A percentile compares a stretch with the other conserved stretches of the same genome.
Conservation (phyloP, 2,888 invertebrate genomes). For the Metalampra italica region DNA sequence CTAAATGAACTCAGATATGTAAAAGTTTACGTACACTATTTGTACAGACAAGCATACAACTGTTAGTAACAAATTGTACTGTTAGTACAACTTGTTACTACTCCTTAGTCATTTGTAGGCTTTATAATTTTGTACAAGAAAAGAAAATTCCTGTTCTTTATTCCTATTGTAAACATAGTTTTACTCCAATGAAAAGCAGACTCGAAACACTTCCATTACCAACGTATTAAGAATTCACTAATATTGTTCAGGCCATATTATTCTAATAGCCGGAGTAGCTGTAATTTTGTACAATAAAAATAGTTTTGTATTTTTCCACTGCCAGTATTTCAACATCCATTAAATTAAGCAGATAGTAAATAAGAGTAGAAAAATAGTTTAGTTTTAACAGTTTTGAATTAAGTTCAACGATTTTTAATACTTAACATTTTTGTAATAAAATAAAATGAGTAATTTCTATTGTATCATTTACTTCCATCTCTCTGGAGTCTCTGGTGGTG, state of each 20-base stretch:
- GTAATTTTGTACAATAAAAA: constrained; percentile 42
- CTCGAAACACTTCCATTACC: too few species aligned
- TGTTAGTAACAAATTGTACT: too few species aligned
- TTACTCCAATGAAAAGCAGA: too few species aligned
- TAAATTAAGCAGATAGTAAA: constrained; percentile 38
- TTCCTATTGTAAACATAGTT: too few species aligned
- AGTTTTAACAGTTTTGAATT: constrained; percentile 37
- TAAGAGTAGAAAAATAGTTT: constrained; percentile 49
- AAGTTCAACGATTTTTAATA: constrained; percentile 75
- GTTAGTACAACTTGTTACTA: too few species aligned
- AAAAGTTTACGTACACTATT: too few species aligned
- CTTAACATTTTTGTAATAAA: constrained; percentile 74
- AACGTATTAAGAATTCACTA: too few species aligned
- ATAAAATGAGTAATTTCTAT: constrained; percentile 34
- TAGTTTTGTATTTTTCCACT: constrained; percentile 70
- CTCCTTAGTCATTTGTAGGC: too few species aligned
- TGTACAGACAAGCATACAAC: too few species aligned
- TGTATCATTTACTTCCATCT: not conserved
- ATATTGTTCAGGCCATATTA: not conserved
- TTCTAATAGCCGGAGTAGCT: constrained; percentile 13
- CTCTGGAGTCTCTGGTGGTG: too few species aligned
- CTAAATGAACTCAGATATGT: not conserved
- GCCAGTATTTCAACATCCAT: constrained; percentile 77
- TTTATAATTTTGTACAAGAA: too few species aligned
- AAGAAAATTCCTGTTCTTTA: too few species aligned